phyloP scores from a whole-genome alignment of 2,113 vertebrate species.

The Butorides virescens region DNA sequence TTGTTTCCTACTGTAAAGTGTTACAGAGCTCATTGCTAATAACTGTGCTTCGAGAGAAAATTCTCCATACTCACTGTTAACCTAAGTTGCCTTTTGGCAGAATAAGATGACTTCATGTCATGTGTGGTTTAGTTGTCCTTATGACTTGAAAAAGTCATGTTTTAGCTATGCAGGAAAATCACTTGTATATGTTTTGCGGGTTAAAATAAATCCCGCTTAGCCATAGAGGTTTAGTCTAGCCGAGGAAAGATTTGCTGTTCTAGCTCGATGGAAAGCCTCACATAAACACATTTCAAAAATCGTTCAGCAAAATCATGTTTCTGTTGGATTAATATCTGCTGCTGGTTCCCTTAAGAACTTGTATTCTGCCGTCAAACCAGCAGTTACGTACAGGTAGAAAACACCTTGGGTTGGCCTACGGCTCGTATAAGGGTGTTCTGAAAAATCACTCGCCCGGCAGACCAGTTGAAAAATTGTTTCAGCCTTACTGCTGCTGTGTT shows the following conservation, averaged over 20 bases:
- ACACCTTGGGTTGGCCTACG: background rate
- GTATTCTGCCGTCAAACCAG: background rate
- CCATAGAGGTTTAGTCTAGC: background rate
- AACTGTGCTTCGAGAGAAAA: background rate
- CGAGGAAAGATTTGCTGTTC: background rate
- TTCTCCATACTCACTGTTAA: background rate
- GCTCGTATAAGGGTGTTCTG: background rate
- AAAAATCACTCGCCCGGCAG: background rate
- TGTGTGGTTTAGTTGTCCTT: background rate
- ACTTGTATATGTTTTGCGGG: background rate
- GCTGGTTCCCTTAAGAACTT: background rate
- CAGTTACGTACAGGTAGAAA: background rate
- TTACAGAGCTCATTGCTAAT: background rate
- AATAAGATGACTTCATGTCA: background rate
- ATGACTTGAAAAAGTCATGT: background rate
- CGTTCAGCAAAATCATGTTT: background rate
- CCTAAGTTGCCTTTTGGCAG: background rate
- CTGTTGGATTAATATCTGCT: background rate
- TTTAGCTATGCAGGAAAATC: background rate
- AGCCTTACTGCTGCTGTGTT: background rate
- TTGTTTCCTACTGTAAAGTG: background rate
- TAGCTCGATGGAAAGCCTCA: background rate
- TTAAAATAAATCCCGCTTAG: background rate
- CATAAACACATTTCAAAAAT: background rate
- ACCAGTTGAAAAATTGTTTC: background rate